These are phyloP conservation scores for Aphelinus certus DNA, from an alignment of 1,140 invertebrate genomes.

Conservation along the genomic window DNA sequence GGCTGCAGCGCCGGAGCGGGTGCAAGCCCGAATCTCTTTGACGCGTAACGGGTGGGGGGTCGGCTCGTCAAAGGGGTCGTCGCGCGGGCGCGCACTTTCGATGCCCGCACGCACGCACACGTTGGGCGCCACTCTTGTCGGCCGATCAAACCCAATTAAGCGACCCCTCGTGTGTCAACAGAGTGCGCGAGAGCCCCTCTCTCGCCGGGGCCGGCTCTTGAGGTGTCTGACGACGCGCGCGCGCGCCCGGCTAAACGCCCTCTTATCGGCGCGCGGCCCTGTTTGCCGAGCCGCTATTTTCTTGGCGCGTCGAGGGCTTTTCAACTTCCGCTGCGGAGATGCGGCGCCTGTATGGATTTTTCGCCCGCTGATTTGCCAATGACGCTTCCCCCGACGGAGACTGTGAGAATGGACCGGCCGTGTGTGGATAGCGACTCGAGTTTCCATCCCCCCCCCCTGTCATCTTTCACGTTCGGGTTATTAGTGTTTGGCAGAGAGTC, in stretches of 20 bases:
- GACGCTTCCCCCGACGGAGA: too few relatives aligned
- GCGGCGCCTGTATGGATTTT: too few relatives aligned
- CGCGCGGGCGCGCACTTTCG: neutral
- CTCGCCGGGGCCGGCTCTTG: too few relatives aligned
- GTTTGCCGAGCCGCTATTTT: constrained; percentile 5
- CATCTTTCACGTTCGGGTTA: too few relatives aligned
- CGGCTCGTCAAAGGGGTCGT: neutral
- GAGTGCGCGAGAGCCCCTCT: too few relatives aligned
- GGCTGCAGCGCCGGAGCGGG: too few relatives aligned
- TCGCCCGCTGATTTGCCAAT: too few relatives aligned
- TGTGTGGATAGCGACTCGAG: too few relatives aligned
- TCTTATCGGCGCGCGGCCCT: neutral
- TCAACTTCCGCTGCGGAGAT: neutral
- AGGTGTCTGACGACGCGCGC: too few relatives aligned
- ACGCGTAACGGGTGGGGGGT: constrained; percentile 1
- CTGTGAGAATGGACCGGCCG: too few relatives aligned
- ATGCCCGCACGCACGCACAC: neutral
- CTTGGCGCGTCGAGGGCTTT: neutral
- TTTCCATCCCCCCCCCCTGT: too few relatives aligned
- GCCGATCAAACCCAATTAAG: constrained; percentile 39
- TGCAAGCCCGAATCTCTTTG: constrained; percentile 9
- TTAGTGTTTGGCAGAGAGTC: too few relatives aligned
- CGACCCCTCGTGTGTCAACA: constrained; percentile 27
- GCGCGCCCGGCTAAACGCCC: neutral
- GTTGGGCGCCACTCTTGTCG: constrained; percentile 15